Percentiles rank a stretch among this genome's conserved stretches.
phyloP scores from a whole-genome alignment of 1,140 invertebrate genomes.

The Leguminivora glycinivorella region DNA sequence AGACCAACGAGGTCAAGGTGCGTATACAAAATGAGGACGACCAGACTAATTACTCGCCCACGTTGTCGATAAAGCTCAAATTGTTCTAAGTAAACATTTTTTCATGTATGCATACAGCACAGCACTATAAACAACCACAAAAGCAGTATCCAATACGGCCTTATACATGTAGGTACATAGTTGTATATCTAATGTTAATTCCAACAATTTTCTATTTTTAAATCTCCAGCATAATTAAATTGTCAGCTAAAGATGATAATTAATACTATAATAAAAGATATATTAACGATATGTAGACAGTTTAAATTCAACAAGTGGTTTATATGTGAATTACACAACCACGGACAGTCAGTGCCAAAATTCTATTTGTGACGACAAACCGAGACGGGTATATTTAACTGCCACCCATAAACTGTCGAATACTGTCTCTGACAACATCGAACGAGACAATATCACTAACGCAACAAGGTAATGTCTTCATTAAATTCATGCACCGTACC shows the following conservation, averaged over 20 bases:
- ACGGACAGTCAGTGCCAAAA: constrained; percentile 75
- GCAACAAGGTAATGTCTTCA: constrained; percentile 37
- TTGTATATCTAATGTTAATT: too few relatives aligned
- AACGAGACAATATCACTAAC: constrained; percentile 6
- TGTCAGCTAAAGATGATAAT: not conserved
- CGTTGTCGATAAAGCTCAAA: constrained; percentile 34
- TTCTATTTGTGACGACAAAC: constrained; percentile 77
- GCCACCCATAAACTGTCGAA: constrained; percentile 75
- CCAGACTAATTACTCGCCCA: constrained; percentile 62
- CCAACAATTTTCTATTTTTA: not conserved
- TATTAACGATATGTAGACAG: constrained; percentile 44
- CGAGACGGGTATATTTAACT: constrained; percentile 78
- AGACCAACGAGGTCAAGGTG: constrained; percentile 71
- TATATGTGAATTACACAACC: constrained; percentile 76
- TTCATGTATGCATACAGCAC: not conserved
- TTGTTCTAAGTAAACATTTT: constrained; percentile 15
- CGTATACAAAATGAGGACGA: constrained; percentile 61
- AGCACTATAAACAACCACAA: constrained; percentile 13
- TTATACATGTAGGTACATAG: not conserved
- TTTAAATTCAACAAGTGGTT: constrained; percentile 71
- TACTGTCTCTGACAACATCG: constrained; percentile 51
- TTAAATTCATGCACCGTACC: constrained; percentile 18
- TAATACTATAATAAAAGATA: constrained; percentile 14
- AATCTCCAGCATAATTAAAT: constrained; percentile 4
- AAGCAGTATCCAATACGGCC: not conserved